phyloP scores from a whole-genome alignment of 2,888 invertebrate species.

The Bombyx huttoni region DNA sequence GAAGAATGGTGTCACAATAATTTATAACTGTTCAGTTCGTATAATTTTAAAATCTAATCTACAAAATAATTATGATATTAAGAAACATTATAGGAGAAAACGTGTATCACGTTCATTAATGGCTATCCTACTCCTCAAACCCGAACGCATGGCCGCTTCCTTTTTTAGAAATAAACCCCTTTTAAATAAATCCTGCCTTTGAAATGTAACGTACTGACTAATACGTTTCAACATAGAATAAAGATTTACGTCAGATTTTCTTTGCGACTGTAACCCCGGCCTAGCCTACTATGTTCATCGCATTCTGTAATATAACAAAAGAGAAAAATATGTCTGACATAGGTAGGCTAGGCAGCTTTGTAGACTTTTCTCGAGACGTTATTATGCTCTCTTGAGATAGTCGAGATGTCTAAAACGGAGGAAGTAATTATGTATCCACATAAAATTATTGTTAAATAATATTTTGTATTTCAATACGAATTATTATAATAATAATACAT shows the following conservation, averaged over 20 bases:
- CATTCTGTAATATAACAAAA: not conserved
- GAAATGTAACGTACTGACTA: not conserved
- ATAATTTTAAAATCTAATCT: no score
- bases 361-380: not conserved
- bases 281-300: slow-evolving; percentile 1
- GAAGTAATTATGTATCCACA: not conserved
- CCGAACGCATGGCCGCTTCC: no score
- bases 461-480: not conserved
- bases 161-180: no score
- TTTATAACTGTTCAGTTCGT: no score
- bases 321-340: not conserved
- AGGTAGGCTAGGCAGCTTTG: not conserved
- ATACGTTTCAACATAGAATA: not conserved
- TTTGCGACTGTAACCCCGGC: not conserved
- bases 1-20: not conserved
- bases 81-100: no score
- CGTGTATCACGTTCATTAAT: no score
- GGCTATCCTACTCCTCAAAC: no score
- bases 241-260: not conserved
- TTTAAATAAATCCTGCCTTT: no score
- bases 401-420: not conserved
- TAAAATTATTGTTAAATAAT: not conserved
- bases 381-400: not conserved
- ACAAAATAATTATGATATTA: no score
- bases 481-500: no score